Conservation (phyloP, 2,888 invertebrate species). For the Dioctria rufipes region DNA sequence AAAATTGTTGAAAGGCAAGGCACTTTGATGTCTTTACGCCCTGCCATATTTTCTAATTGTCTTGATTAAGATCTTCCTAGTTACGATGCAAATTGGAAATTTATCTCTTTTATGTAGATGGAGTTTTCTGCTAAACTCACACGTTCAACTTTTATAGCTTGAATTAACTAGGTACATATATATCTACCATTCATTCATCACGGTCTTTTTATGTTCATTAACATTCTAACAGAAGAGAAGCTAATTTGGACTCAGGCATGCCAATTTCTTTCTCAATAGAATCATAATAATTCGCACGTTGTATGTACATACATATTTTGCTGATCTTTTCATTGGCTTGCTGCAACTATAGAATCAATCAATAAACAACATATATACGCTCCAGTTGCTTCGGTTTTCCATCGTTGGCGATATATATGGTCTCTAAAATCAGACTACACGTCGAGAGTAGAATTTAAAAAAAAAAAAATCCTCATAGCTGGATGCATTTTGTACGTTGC, state of each 20-base stretch:
- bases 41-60: slow-evolving; percentile 30
- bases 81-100: not conserved
- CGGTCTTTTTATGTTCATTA: not conserved
- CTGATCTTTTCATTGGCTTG: not conserved
- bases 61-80: not conserved
- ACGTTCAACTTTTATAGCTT: not conserved
- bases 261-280: slow-evolving; percentile 31
- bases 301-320: not conserved
- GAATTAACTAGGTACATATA: not conserved
- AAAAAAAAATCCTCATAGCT: not conserved
- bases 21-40: not conserved
- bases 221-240: slow-evolving; percentile 16
- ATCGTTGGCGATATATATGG: too few relatives aligned
- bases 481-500: slow-evolving; percentile 20
- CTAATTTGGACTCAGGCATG: slow-evolving; percentile 22
- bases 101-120: not conserved
- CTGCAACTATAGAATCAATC: slow-evolving; percentile 7
- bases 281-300: slow-evolving; percentile 23
- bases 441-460: not conserved
- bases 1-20: not conserved
- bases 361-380: slow-evolving; percentile 16
- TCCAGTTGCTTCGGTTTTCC: slow-evolving; percentile 26
- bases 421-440: not conserved
- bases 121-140: not conserved
- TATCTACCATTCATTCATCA: not conserved